Percentiles rank a stretch among this genome's conserved stretches.
Conservation (phyloP, 2,888 invertebrate genomes). For the Eilema depressum region DNA sequence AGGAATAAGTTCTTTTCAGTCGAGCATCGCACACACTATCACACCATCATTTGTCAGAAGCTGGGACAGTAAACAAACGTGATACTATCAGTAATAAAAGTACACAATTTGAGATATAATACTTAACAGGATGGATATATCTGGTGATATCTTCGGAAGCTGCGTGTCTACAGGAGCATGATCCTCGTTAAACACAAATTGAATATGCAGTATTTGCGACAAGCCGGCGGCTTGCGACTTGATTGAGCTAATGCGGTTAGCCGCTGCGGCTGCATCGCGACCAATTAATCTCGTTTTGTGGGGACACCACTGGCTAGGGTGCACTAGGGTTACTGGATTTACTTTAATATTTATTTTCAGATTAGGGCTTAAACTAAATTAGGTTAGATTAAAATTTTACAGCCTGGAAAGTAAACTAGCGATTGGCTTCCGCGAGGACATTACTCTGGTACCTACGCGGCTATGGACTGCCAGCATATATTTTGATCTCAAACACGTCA, state of each 20-base stretch:
- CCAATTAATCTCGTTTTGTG: conserved; percentile 49
- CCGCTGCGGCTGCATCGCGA: conserved; percentile 40
- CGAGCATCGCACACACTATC: too few relatives aligned
- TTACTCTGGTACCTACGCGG: too few relatives aligned
- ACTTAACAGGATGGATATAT: not conserved
- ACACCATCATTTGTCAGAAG: too few relatives aligned
- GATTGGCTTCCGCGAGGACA: too few relatives aligned
- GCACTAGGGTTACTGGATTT: conserved; percentile 1
- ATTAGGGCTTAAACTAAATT: too few relatives aligned
- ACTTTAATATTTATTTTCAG: not conserved
- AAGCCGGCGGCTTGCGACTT: conserved; percentile 39
- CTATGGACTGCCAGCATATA: too few relatives aligned
- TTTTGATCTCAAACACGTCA: too few relatives aligned
- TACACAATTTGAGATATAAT: too few relatives aligned
- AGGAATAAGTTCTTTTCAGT: too few relatives aligned
- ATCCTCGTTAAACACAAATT: conserved; percentile 7
- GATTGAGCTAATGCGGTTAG: conserved; percentile 54
- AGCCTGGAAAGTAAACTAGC: too few relatives aligned
- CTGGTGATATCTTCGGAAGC: not conserved
- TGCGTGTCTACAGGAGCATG: conserved; percentile 1
- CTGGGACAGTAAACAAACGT: too few relatives aligned
- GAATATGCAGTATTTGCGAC: conserved; percentile 17
- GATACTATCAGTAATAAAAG: too few relatives aligned
- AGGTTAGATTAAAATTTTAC: not conserved
- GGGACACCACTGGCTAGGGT: conserved; percentile 14